Evolutionary conservation across 2,113 vertebrate species (phyloP), one percentile per base, ranked within the genome.

Genomic region (Tauraco erythrolophus): DNA sequence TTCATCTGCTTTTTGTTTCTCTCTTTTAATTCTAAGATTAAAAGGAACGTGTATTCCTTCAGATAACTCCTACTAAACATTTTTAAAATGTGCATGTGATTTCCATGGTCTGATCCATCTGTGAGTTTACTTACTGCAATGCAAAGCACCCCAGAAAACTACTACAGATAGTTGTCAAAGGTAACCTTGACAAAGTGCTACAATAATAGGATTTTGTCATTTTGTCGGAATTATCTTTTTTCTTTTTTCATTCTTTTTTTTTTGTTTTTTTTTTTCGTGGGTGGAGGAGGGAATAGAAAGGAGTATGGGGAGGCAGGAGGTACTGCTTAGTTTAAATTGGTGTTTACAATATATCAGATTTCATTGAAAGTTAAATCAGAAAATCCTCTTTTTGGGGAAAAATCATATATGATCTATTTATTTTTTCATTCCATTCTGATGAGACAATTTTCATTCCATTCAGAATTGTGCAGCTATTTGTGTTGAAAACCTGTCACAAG

Each of bases 221-320:
- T 80, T 76, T 50, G 5, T 2, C 58, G 22, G 12, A 92, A 54
- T 21, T 5, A 25, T 60, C 4, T 7, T 4, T 14, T 43, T 54
- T 35, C n/a, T n/a, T n/a, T n/a, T n/a, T n/a, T n/a, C n/a, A n/a
- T 6, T 17, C 2, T 1, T 5, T 12, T 7, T 15, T 5, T 28
- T 19, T 19, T 35, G 19, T 14, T 33, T 54, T 17, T 24, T 18
- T 41, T 17, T 48, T 19, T 17, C 12, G 15, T 10, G 2, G 23
- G 24, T 8, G 5, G 24, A 24, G 1, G 2, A 4, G 4, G 3
- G 8, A n/a, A 71, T 9, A 50, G 4, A 41, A 46, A 25, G 4
- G 4, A 19, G 3, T 19, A 75, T 21, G 1, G 2, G 10, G 3
- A 82, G 7, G 11, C 4, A 72, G 8, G 11, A 74, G 4, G 15